Evolutionary conservation across 2,797 vertebrate species (phyloP), one percentile per base, ranked within the genome.

Genomic region (Pantherophis vulpinus): DNA sequence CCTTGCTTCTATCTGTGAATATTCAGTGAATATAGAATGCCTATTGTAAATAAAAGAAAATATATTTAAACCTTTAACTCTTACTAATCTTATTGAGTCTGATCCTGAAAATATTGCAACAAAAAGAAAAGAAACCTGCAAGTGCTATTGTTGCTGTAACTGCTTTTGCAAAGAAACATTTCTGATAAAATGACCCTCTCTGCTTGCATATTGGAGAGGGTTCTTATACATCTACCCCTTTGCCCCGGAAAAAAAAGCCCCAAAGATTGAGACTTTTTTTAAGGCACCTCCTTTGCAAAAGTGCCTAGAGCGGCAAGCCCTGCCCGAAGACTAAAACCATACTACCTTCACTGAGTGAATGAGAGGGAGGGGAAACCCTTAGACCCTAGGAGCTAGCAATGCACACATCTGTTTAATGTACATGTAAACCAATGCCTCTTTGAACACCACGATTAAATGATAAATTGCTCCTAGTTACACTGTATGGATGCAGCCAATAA

Each of bases 401-500:
- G 94, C 94, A 95, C 94, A 94, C 94, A 95, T 95, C 27, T 92
- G 94, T 93, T 2, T 63, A 25, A 55, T 88, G 27, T 54, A 16
- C 59, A 29, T 55, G 16, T 25, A 94, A 95, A 95, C 93, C 90
- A 29, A 25, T 93, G 37, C 55, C 88, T 86, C 66, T 94, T 94
- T 93, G 90, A 94, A 95, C 95, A 61, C 5, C 13, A 18, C 1
- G n/a, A 86, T 91, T 95, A 94, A 94, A 87, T 25, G 91, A 91
- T 91, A 89, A 63, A 60, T 95, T 87, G 90, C 87, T 83, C 56
- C 32, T 25, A 90, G 95, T 94, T 87, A 94, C 90, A 83, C 4
- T 94, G 90, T 92, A 96, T 86, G 66, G 94, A 58, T 37, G 60
- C 94, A 59, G 91, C 93, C 93, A 88, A 95, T 95, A 95, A 94